These are phyloP conservation scores for Tragopan temminckii DNA, from an alignment of 2,797 vertebrate genomes.

Conservation along the genomic window DNA sequence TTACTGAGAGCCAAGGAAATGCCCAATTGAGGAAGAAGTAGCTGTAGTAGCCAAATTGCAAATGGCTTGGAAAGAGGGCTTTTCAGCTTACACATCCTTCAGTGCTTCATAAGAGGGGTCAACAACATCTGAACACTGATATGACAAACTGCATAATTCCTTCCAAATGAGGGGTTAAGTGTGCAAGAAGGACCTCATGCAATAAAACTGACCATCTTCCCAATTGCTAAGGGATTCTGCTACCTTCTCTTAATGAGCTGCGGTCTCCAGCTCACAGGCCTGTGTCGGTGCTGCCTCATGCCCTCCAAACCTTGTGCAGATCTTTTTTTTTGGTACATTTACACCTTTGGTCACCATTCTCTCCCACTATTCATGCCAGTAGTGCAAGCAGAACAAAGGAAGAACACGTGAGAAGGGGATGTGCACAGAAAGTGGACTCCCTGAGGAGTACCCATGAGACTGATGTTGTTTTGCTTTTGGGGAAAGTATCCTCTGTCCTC, in stretches of 20 bases:
- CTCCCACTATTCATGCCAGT: neutral
- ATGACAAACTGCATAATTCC: neutral
- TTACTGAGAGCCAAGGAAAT: conserved; percentile 14
- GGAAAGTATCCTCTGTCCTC: neutral
- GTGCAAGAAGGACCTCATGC: neutral
- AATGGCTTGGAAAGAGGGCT: conserved; percentile 33
- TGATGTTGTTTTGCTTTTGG: rapidly evolving
- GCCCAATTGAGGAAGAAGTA: neutral
- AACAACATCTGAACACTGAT: neutral
- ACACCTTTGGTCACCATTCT: neutral
- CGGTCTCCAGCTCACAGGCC: neutral
- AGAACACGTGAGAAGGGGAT: rapidly evolving
- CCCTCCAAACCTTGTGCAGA: neutral
- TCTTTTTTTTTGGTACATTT: rapidly evolving
- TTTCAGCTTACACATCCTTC: neutral
- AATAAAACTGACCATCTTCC: neutral
- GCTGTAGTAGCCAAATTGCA: conserved; percentile 34
- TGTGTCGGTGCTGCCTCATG: neutral
- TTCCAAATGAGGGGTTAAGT: neutral
- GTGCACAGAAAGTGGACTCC: neutral
- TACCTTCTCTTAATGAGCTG: neutral
- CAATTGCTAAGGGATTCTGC: neutral
- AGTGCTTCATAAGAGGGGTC: neutral
- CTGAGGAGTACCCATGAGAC: neutral
- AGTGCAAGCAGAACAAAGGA: neutral